phyloP scores from a whole-genome alignment of 2,113 vertebrate genomes.

The Leptodactylus fuscus region DNA sequence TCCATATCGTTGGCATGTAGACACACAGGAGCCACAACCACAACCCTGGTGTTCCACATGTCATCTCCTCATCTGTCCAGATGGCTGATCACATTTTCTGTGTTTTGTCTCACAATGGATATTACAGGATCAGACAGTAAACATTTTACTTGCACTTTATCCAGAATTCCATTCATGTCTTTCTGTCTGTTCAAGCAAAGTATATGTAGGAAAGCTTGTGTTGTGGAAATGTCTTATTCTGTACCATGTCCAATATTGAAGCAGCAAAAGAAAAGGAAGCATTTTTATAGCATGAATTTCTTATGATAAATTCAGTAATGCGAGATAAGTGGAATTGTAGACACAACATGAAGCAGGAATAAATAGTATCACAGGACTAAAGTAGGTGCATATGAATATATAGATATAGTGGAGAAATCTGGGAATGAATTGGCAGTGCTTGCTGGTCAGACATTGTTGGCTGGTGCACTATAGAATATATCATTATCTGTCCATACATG shows the following conservation, averaged over 20 bases:
- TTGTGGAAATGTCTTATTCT: background rate
- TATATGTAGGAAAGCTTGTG: too few species aligned
- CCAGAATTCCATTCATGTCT: constrained; percentile 20
- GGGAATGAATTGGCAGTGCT: too few species aligned
- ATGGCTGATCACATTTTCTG: constrained; percentile 35
- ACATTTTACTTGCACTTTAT: constrained; percentile 27
- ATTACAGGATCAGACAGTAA: constrained; percentile 33
- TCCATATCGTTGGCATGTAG: constrained; percentile 42
- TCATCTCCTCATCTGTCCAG: constrained; percentile 48
- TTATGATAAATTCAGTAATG: background rate
- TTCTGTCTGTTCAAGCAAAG: background rate
- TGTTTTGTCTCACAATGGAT: constrained; percentile 25
- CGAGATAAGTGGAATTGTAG: background rate
- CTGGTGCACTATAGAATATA: too few species aligned
- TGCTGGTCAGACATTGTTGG: too few species aligned
- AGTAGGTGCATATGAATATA: background rate
- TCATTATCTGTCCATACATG: too few species aligned
- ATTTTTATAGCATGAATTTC: constrained; percentile 6
- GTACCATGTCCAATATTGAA: constrained; percentile 5
- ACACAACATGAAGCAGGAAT: background rate
- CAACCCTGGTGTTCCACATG: constrained; percentile 35
- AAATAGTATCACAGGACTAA: background rate
- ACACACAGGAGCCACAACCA: constrained; percentile 50
- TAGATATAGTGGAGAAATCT: too few species aligned
- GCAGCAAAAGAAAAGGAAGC: background rate